Evolutionary conservation across 2,888 invertebrate species (phyloP).

Genomic region (Timandra comae): DNA sequence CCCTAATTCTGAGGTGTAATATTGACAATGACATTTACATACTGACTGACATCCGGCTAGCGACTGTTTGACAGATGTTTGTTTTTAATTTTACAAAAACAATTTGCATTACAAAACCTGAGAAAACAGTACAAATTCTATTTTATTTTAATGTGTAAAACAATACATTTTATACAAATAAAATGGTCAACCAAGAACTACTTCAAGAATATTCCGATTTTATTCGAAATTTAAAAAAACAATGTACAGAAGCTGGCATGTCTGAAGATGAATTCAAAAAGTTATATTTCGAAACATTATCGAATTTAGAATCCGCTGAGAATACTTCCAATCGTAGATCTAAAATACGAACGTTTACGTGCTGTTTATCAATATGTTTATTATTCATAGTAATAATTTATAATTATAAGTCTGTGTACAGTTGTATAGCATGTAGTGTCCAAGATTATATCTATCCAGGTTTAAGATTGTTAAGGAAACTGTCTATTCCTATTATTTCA

Average conservation of each 20-base stretch:
- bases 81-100: too few relatives aligned
- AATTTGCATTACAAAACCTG: too few relatives aligned
- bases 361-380: conserved; percentile 10
- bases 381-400: conserved; percentile 33
- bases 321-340: neutral
- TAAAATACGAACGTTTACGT: neutral
- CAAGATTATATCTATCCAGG: conserved; percentile 90
- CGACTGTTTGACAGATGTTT: too few relatives aligned
- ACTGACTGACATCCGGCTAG: too few relatives aligned
- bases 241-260: conserved; percentile 77
- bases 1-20: too few relatives aligned
- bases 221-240: conserved; percentile 74
- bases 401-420: conserved; percentile 80
- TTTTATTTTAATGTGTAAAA: too few relatives aligned
- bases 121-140: too few relatives aligned
- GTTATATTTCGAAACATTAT: conserved; percentile 68
- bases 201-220: conserved; percentile 67
- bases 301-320: conserved; percentile 40
- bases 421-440: conserved; percentile 81
- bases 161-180: too few relatives aligned
- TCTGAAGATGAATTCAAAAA: conserved; percentile 79
- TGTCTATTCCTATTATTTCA: conserved; percentile 86
- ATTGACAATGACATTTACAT: too few relatives aligned
- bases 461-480: conserved; percentile 81
- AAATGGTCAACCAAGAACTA: conserved; percentile 34